These are phyloP conservation scores for Cyprinella venusta DNA, from an alignment of 2,797 vertebrate genomes.

Conservation along the genomic window DNA sequence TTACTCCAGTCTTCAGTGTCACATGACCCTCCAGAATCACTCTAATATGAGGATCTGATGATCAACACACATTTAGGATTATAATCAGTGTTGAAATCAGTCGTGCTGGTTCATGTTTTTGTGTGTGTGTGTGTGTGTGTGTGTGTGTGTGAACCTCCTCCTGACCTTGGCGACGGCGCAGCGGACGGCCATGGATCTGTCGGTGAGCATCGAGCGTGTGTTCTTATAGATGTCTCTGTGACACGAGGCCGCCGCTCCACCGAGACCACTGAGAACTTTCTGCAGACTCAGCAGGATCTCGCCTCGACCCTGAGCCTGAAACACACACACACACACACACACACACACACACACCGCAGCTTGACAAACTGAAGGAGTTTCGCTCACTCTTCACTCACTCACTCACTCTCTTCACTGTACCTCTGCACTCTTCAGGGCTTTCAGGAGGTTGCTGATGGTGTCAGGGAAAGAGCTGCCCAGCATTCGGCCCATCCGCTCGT, in stretches of 20 bases:
- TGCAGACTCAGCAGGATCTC: slow-evolving; percentile 97
- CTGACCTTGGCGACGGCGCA: slow-evolving; percentile 94
- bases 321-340: not conserved
- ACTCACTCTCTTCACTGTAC: too few species aligned
- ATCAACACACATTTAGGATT: too few species aligned
- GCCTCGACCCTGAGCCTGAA: slow-evolving; percentile 93
- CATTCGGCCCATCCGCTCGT: slow-evolving; percentile 99
- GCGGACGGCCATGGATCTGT: slow-evolving; percentile 96
- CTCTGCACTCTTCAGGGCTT: slow-evolving; percentile 87
- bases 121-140: too few species aligned
- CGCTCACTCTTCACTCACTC: too few species aligned
- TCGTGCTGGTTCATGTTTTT: too few species aligned
- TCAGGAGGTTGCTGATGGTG: slow-evolving; percentile 96
- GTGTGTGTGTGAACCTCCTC: not conserved
- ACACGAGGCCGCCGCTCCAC: slow-evolving; percentile 94
- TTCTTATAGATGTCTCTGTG: slow-evolving; percentile 99
- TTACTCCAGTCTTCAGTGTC: too few species aligned
- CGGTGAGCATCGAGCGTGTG: slow-evolving; percentile 92
- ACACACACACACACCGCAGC: not conserved
- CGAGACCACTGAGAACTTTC: slow-evolving; percentile 93
- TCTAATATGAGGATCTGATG: too few species aligned
- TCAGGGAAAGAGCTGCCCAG: slow-evolving; percentile 98
- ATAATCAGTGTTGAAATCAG: too few species aligned
- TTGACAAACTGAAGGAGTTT: not conserved
- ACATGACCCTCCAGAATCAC: too few species aligned